Conservation (phyloP, 2,888 invertebrate genomes). For the Cyclophora albipunctata region DNA sequence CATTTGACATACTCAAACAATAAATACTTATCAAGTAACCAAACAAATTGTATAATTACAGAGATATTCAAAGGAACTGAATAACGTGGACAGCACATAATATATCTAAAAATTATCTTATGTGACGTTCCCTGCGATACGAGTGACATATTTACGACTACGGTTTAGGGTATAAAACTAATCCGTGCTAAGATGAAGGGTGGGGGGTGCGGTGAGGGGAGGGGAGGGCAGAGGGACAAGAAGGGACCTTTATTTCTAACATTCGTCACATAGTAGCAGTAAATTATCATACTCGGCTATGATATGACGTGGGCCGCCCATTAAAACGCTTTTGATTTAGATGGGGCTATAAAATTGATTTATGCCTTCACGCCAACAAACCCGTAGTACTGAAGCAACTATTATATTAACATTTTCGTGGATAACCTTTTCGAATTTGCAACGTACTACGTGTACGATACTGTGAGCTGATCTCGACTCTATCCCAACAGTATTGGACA, state of each 20-base stretch:
- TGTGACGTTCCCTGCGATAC: conserved; percentile 57
- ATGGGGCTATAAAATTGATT: conserved; percentile 77
- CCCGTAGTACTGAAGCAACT: conserved; percentile 73
- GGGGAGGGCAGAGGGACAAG: conserved; percentile 32
- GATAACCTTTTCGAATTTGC: conserved; percentile 62
- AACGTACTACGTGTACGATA: conserved; percentile 44
- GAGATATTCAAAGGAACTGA: background rate
- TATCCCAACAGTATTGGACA: conserved; percentile 6
- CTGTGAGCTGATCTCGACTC: conserved; percentile 24
- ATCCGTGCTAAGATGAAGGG: conserved; percentile 50
- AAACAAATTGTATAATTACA: too few species aligned
- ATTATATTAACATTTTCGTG: conserved; percentile 76
- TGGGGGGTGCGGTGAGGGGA: conserved; percentile 19
- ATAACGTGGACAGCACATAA: conserved; percentile 32
- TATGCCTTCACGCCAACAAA: conserved; percentile 76
- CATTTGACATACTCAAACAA: too few species aligned
- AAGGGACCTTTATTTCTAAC: conserved; percentile 73
- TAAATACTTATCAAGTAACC: too few species aligned
- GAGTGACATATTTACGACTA: conserved; percentile 71
- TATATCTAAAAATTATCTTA: conserved; percentile 71
- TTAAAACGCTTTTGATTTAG: conserved; percentile 78
- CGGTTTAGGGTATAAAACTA: conserved; percentile 71
- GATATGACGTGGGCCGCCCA: conserved; percentile 77
- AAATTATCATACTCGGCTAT: conserved; percentile 76
- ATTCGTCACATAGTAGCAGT: conserved; percentile 76